Evolutionary conservation across 2,113 vertebrate species (phyloP).

Genomic region (Cheirogaleus medius): DNA sequence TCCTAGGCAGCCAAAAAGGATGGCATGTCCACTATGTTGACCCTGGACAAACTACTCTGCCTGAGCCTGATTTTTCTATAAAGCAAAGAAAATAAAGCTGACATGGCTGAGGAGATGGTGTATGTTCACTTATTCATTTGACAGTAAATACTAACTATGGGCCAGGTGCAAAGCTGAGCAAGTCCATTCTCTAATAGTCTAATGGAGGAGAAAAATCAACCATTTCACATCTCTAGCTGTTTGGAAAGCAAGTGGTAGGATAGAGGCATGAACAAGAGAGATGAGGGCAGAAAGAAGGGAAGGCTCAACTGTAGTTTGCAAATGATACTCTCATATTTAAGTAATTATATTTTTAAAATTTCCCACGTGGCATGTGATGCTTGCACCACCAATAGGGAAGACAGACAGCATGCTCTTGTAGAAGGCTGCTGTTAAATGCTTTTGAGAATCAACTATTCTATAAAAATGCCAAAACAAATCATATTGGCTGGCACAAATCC

Average conservation of each 20-base stretch:
- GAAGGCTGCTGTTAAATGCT: not conserved
- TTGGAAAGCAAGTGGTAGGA: not conserved
- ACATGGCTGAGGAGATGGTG: not conserved
- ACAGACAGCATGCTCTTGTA: not conserved
- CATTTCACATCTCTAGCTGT: no score
- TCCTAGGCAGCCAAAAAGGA: not conserved
- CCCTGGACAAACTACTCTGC: not conserved
- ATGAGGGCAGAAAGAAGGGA: not conserved
- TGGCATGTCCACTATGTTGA: not conserved
- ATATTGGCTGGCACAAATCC: not conserved
- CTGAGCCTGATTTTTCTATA: not conserved
- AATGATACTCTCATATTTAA: not conserved
- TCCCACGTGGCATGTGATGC: not conserved
- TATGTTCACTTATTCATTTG: not conserved
- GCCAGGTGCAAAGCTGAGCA: not conserved
- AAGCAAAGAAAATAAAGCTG: not conserved
- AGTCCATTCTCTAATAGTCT: not conserved
- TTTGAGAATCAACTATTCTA: slow-evolving; percentile 23
- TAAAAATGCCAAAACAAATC: slow-evolving; percentile 18
- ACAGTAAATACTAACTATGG: not conserved
- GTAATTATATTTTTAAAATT: not conserved
- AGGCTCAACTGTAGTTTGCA: not conserved
- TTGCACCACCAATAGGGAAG: not conserved
- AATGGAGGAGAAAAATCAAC: not conserved
- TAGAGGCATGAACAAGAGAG: not conserved